phyloP scores from a whole-genome alignment of 2,888 invertebrate genomes.

The Sabellastarte sp. region DNA sequence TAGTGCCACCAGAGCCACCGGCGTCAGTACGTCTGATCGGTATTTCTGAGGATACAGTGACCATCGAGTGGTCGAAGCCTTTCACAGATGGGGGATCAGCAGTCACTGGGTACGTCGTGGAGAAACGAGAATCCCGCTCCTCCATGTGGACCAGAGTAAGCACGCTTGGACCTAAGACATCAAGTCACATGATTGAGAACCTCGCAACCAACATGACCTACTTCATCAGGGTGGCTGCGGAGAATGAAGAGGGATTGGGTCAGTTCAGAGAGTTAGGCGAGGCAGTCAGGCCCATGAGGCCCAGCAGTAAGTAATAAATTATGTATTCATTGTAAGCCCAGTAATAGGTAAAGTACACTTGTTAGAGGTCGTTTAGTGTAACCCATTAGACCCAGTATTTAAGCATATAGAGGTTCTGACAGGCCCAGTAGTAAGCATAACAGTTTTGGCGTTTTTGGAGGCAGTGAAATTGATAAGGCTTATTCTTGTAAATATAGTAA shows the following conservation, averaged over 20 bases:
- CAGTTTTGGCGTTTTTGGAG: no score
- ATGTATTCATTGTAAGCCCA: no score
- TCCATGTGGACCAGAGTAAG: constrained; percentile 25
- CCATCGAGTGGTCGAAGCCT: constrained; percentile 53
- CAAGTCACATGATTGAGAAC: constrained; percentile 18
- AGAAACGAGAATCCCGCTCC: constrained; percentile 27
- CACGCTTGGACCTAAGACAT: constrained; percentile 14
- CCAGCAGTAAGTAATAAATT: constrained; percentile 7
- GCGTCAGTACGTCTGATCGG: constrained; percentile 27
- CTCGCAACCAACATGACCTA: constrained; percentile 60
- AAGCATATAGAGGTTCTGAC: no score
- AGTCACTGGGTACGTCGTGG: constrained; percentile 41
- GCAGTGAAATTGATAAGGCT: no score
- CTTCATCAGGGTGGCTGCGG: constrained; percentile 81
- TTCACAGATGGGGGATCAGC: constrained; percentile 43
- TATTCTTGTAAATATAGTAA: no score
- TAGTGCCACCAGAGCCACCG: no score
- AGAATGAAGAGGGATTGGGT: constrained; percentile 74
- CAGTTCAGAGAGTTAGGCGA: constrained; percentile 27
- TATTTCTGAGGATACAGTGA: constrained; percentile 45
- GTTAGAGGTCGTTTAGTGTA: no score
- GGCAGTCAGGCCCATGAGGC: constrained; percentile 23
- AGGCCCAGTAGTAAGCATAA: no score
- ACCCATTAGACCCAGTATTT: no score
- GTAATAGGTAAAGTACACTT: no score